Evolutionary conservation across 2,797 vertebrate species (phyloP).

Genomic region (Novumbra hubbsi): DNA sequence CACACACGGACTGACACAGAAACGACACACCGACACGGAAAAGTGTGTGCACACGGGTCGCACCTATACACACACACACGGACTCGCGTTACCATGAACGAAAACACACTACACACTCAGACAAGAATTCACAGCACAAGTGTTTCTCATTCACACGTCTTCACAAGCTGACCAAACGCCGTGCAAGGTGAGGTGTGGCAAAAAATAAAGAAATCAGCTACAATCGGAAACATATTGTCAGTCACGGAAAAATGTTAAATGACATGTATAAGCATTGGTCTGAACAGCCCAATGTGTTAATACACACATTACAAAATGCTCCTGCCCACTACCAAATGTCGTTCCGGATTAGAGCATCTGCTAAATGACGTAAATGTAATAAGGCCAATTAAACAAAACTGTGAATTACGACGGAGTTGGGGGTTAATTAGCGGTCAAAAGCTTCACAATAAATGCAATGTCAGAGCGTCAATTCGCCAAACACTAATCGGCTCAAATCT

Average conservation of each 20-base stretch:
- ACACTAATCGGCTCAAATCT: no score
- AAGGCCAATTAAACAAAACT: no score
- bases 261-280: neutral
- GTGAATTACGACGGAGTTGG: no score
- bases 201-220: neutral
- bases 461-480: no score
- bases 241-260: no score
- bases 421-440: no score
- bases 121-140: neutral
- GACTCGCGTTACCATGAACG: neutral
- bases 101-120: neutral
- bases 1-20: conserved; percentile 9
- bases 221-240: neutral
- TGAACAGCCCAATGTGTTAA: neutral
- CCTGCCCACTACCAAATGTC: no score
- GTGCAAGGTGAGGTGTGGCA: neutral
- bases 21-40: conserved; percentile 8
- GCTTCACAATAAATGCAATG: no score
- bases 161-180: neutral
- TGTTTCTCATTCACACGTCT: neutral
- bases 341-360: no score
- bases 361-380: no score
- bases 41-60: neutral
- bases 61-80: neutral
- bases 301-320: neutral